Conservation (phyloP, 2,888 invertebrate species). For the Sussaba pulchella region DNA sequence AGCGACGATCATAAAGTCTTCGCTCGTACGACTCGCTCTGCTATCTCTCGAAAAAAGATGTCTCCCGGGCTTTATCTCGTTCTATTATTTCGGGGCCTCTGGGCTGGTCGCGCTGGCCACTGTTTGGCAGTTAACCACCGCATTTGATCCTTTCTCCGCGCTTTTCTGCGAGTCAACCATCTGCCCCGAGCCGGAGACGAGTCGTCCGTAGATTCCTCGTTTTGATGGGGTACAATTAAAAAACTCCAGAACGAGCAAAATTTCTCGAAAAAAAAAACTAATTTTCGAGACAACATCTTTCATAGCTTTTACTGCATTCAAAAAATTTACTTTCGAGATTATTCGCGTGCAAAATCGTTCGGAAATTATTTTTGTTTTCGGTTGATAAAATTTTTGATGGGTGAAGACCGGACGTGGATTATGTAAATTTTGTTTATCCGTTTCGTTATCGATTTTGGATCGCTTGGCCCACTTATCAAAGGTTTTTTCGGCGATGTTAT, state of each 20-base stretch:
- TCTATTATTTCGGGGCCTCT: slow-evolving; percentile 75
- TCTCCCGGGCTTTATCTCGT: slow-evolving; percentile 75
- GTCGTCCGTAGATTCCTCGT: slow-evolving; percentile 56
- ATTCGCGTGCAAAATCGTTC: background rate
- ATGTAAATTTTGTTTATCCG: slow-evolving; percentile 2
- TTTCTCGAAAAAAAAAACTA: slow-evolving; percentile 76
- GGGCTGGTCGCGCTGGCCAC: slow-evolving; percentile 45
- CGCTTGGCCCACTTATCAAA: background rate
- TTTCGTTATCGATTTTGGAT: slow-evolving; percentile 32
- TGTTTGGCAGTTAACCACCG: slow-evolving; percentile 63
- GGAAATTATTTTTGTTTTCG: background rate
- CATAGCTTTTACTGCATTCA: slow-evolving; percentile 68
- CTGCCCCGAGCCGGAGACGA: slow-evolving; percentile 29
- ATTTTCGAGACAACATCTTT: slow-evolving; percentile 79
- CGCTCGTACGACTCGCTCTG: slow-evolving; percentile 44
- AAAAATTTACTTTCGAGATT: background rate
- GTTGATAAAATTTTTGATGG: background rate
- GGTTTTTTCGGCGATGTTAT: slow-evolving; percentile 47
- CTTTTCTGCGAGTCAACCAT: slow-evolving; percentile 21
- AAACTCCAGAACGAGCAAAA: slow-evolving; percentile 66
- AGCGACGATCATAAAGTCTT: slow-evolving; percentile 78
- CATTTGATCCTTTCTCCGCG: slow-evolving; percentile 56
- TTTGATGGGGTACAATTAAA: slow-evolving; percentile 81
- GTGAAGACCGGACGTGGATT: background rate
- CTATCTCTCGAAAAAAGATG: slow-evolving; percentile 77